These are phyloP conservation scores for Orycteropus afer DNA, from an alignment of 2,113 vertebrate genomes.

Conservation along the genomic window DNA sequence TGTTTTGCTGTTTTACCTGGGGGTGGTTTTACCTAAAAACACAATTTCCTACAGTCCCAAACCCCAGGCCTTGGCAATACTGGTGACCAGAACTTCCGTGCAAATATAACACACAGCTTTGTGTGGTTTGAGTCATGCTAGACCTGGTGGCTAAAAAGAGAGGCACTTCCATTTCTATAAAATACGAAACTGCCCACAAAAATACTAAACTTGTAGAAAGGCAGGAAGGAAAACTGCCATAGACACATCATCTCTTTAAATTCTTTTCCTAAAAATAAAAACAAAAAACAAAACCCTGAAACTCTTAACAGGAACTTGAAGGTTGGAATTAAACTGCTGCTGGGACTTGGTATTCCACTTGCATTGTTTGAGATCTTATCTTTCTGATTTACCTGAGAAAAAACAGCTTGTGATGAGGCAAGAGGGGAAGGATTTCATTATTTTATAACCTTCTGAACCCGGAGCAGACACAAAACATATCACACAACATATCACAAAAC, in stretches of 20 bases:
- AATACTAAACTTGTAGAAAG: neutral
- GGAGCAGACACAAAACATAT: slow-evolving; percentile 23
- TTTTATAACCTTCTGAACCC: neutral
- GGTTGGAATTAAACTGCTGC: neutral
- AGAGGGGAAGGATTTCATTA: neutral
- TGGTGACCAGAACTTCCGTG: neutral
- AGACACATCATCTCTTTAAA: neutral
- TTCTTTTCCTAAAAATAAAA: neutral
- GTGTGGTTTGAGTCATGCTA: too few species aligned
- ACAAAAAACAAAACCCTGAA: neutral
- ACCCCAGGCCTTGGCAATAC: neutral
- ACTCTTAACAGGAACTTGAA: neutral
- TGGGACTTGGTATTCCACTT: neutral
- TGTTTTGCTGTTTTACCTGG: neutral
- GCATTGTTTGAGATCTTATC: neutral
- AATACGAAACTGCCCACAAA: neutral
- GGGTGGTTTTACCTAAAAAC: slow-evolving; percentile 16
- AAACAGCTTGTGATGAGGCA: neutral
- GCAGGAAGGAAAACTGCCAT: neutral
- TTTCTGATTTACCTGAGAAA: slow-evolving; percentile 8
- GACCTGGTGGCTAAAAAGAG: neutral
- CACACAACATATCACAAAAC: too few species aligned
- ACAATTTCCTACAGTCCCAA: neutral
- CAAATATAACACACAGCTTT: accelerated
- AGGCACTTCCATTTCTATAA: neutral